phyloP scores from a whole-genome alignment of 1,140 invertebrate genomes.

The Brachionus sp. region DNA sequence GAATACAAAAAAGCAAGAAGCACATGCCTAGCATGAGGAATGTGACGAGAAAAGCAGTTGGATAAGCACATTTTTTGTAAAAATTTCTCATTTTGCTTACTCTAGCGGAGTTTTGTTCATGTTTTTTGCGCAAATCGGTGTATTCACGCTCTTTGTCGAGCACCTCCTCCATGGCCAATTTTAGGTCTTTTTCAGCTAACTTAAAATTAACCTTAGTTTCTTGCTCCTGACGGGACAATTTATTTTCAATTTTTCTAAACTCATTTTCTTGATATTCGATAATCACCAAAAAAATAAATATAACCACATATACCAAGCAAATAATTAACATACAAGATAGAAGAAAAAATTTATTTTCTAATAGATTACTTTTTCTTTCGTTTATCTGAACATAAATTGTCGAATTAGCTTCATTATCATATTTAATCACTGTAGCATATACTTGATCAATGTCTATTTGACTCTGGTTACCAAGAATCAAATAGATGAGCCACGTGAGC shows the following conservation, averaged over 20 bases:
- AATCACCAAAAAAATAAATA: conserved; percentile 4
- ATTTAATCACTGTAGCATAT: not conserved
- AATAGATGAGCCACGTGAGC: not conserved
- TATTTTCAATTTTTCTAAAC: conserved; percentile 5
- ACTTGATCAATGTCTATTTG: not conserved
- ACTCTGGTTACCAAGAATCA: not conserved
- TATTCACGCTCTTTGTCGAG: conserved; percentile 3
- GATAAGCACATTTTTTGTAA: not conserved
- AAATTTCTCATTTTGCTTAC: not conserved
- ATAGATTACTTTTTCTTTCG: no score
- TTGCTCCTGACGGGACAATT: not conserved
- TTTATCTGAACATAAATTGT: not conserved
- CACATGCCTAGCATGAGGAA: not conserved
- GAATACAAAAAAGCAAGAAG: not conserved
- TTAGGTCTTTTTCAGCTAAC: conserved; percentile 39
- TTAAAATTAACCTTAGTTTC: conserved; percentile 38
- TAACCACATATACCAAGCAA: not conserved
- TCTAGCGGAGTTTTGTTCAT: not conserved
- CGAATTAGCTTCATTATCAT: not conserved
- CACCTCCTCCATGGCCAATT: conserved; percentile 17
- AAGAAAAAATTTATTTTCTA: not conserved
- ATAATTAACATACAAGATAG: not conserved
- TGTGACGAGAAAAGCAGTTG: not conserved
- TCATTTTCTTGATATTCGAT: conserved; percentile 22
- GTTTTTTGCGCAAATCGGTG: conserved; percentile 10